phyloP scores from a whole-genome alignment of 2,797 vertebrate species.

The Telmatherina bonti region DNA sequence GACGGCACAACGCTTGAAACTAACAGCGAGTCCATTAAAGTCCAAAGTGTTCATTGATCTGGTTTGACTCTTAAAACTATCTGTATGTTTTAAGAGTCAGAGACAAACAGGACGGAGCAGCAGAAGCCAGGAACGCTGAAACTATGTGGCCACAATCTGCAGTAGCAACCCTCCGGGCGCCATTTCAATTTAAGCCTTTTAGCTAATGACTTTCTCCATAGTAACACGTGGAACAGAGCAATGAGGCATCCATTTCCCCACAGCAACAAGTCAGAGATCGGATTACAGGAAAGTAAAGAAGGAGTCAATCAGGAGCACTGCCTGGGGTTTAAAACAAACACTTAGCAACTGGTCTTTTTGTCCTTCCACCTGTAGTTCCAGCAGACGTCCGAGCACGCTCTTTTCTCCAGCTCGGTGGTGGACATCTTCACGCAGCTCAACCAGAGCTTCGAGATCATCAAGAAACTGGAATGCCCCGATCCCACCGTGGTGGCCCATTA shows the following conservation, averaged over 20 bases:
- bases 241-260: neutral
- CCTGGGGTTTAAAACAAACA: neutral
- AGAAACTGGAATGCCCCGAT: conserved; percentile 95
- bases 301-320: neutral
- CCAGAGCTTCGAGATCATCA: conserved; percentile 98
- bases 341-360: neutral
- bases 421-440: conserved; percentile 99
- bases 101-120: neutral
- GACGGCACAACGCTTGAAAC: too few relatives aligned
- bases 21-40: conserved; percentile 20
- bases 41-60: conserved; percentile 16
- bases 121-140: conserved; percentile 14
- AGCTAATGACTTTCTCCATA: conserved; percentile 24
- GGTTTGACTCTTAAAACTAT: conserved; percentile 3
- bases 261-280: conserved; percentile 18
- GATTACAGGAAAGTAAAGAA: neutral
- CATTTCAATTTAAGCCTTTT: conserved; percentile 16
- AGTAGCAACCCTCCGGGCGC: conserved; percentile 4
- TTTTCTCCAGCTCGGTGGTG: conserved; percentile 98
- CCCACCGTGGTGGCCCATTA: conserved; percentile 90
- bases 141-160: conserved; percentile 16
- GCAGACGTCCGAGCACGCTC: conserved; percentile 95
- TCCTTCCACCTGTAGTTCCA: conserved; percentile 86
- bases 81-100: neutral
- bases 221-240: neutral